A percentile compares a stretch with the other conserved stretches of the same genome.
Conservation (phyloP, 2,797 vertebrate genomes). For the Acrocephalus scirpaceus region DNA sequence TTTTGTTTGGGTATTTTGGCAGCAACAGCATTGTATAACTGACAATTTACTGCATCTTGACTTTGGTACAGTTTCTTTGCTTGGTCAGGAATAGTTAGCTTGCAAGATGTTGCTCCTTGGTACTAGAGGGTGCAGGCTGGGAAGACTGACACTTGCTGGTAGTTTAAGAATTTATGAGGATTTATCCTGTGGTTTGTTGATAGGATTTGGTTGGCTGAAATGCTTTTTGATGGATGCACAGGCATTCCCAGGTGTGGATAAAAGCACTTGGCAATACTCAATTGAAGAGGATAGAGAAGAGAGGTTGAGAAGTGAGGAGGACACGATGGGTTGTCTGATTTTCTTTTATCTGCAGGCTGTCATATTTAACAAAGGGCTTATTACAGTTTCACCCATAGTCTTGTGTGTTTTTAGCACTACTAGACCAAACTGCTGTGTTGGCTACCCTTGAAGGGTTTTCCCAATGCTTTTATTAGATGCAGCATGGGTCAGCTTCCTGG, state of each 20-base stretch:
- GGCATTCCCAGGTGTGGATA: slow-evolving; percentile 2
- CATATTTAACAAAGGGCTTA: not conserved
- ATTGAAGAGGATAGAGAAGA: not conserved
- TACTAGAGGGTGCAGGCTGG: not conserved
- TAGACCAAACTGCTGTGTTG: not conserved
- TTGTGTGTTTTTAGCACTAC: not conserved
- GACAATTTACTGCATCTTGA: not conserved
- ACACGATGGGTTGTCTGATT: rapidly evolving
- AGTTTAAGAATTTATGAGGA: not conserved
- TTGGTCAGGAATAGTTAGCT: not conserved
- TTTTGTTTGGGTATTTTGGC: not conserved
- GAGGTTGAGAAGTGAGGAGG: not conserved
- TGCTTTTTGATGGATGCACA: not conserved
- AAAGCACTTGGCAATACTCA: not conserved
- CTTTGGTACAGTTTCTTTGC: not conserved
- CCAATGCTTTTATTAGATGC: rapidly evolving
- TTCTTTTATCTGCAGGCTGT: not conserved
- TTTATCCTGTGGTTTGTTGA: not conserved
- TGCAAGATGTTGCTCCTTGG: not conserved
- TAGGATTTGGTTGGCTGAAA: not conserved
- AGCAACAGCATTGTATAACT: not conserved
- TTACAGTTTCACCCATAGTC: not conserved
- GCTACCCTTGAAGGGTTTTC: not conserved
- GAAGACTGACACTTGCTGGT: not conserved
- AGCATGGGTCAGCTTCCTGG: not conserved